phyloP scores from a whole-genome alignment of 2,797 vertebrate genomes.

The Australoheros facetus region DNA sequence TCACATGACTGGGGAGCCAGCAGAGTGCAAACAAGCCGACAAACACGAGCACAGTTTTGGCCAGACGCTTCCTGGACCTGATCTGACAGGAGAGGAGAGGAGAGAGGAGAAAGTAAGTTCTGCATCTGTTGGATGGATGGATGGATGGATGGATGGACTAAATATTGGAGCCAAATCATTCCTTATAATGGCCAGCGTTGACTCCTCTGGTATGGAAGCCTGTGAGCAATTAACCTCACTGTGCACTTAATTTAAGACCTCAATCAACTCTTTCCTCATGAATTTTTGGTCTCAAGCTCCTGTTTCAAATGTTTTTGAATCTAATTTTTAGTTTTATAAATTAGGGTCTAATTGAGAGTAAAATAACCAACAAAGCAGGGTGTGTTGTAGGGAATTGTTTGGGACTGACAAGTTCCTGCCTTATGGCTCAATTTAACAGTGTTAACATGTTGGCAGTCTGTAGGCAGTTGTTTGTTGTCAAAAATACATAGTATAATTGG shows the following conservation, averaged over 20 bases:
- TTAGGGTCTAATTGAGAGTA: too few species aligned
- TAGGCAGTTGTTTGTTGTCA: not conserved
- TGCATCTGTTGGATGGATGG: not conserved
- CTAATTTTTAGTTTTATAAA: too few species aligned
- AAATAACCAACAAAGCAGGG: too few species aligned
- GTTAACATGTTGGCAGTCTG: not conserved
- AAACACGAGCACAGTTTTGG: conserved; percentile 94
- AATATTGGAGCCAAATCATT: not conserved
- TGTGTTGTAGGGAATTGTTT: too few species aligned
- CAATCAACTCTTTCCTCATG: too few species aligned
- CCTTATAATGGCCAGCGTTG: not conserved
- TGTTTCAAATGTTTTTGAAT: too few species aligned
- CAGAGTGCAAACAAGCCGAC: conserved; percentile 93
- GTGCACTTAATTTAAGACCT: too few species aligned
- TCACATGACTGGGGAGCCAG: conserved; percentile 93
- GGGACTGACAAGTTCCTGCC: too few species aligned
- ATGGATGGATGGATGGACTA: too few species aligned
- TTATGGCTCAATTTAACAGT: too few species aligned
- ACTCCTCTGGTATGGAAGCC: not conserved
- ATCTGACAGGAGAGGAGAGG: conserved; percentile 78
- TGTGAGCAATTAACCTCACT: too few species aligned
- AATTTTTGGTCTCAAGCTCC: too few species aligned
- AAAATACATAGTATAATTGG: not conserved
- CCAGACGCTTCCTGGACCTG: conserved; percentile 91
- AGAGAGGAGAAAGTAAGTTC: not conserved